phyloP scores from a whole-genome alignment of 1,140 invertebrate genomes.

The Lycorma delicatula region DNA sequence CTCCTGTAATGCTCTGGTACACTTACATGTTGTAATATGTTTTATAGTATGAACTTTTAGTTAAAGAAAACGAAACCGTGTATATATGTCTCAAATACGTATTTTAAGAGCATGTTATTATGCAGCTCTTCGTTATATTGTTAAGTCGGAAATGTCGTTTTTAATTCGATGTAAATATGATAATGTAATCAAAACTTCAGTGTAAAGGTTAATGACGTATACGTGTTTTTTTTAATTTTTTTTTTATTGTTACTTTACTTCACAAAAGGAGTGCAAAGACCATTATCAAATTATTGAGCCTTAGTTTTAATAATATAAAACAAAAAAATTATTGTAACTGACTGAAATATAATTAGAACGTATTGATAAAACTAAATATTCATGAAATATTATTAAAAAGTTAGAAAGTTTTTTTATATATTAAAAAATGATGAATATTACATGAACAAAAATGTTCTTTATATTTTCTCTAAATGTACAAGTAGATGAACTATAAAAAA shows the following conservation, averaged over 20 bases:
- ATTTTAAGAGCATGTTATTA: neutral
- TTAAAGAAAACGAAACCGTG: neutral
- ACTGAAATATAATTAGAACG: neutral
- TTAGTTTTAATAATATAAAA: neutral
- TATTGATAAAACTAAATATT: neutral
- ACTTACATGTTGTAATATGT: neutral
- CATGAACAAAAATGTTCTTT: no score
- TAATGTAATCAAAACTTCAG: neutral
- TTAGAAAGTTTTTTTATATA: neutral
- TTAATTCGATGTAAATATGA: constrained; percentile 1
- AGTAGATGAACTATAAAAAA: no score
- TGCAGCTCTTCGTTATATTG: neutral
- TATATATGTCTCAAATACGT: constrained; percentile 3
- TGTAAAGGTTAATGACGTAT: constrained; percentile 1
- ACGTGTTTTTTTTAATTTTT: neutral
- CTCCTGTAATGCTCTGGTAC: neutral
- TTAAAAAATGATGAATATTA: no score
- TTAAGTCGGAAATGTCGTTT: neutral
- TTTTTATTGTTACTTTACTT: neutral
- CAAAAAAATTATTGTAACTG: neutral
- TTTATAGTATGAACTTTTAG: neutral
- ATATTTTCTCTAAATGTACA: no score
- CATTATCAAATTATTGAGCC: neutral
- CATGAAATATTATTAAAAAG: neutral
- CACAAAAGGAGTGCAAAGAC: neutral